Evolutionary conservation across 2,888 invertebrate species (phyloP).

Genomic region (Shargacucullia verbasci): DNA sequence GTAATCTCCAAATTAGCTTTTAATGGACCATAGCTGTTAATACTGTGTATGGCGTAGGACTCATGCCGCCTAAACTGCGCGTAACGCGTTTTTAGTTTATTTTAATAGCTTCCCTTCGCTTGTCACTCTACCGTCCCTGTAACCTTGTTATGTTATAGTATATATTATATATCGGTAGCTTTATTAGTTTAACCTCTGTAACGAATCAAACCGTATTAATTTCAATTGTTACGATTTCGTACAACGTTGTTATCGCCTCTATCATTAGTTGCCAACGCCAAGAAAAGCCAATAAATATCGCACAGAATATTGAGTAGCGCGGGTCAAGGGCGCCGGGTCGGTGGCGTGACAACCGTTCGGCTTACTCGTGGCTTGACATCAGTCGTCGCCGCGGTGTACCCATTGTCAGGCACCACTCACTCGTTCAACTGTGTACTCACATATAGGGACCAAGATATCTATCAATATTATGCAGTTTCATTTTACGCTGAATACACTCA

Average conservation of each 20-base stretch:
- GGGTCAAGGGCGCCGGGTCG: slow-evolving; percentile 54
- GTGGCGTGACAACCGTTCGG: slow-evolving; percentile 54
- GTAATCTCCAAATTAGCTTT: slow-evolving; percentile 81
- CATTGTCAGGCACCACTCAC: slow-evolving; percentile 57
- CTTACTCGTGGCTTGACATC: slow-evolving; percentile 57
- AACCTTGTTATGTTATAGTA: slow-evolving; percentile 26
- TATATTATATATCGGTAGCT: slow-evolving; percentile 45
- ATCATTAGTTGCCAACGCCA: slow-evolving; percentile 14
- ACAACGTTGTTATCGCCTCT: slow-evolving; percentile 37
- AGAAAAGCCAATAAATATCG: slow-evolving; percentile 29
- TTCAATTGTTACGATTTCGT: slow-evolving; percentile 36
- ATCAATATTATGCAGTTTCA: slow-evolving; percentile 59
- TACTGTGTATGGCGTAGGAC: slow-evolving; percentile 66
- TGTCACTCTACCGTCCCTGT: slow-evolving; percentile 52
- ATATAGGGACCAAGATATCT: slow-evolving; percentile 76
- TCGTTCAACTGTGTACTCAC: slow-evolving; percentile 64
- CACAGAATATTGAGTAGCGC: slow-evolving; percentile 31
- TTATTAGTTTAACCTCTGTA: slow-evolving; percentile 45
- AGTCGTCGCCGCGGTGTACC: slow-evolving; percentile 45
- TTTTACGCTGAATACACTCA: slow-evolving; percentile 54
- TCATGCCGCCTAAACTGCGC: slow-evolving; percentile 70
- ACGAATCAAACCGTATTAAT: slow-evolving; percentile 24
- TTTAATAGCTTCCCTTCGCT: slow-evolving; percentile 54
- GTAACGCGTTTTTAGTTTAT: slow-evolving; percentile 55
- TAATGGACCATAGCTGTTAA: slow-evolving; percentile 74